A percentile compares a stretch with the other conserved stretches of the same genome.
Evolutionary conservation across 2,888 invertebrate species (phyloP).

Genomic region (Bembecia ichneumoniformis): DNA sequence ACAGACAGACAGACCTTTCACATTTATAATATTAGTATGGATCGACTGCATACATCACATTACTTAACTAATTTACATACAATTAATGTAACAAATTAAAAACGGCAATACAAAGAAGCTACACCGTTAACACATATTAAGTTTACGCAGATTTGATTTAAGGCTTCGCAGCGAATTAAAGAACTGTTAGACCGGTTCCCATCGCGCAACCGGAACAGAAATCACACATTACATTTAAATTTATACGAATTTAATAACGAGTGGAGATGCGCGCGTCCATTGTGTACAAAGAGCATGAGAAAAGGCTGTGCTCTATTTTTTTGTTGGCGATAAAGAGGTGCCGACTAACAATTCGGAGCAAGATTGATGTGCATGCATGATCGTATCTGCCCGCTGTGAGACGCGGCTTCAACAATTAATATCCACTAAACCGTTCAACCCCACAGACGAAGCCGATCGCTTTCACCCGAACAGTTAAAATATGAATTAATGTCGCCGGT

Average conservation of each 20-base stretch:
- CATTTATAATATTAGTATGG: too few species aligned
- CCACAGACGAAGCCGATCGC: constrained; percentile 31
- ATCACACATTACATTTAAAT: constrained; percentile 71
- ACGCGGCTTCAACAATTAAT: constrained; percentile 52
- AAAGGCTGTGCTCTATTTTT: constrained; percentile 49
- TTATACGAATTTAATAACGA: constrained; percentile 73
- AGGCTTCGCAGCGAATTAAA: constrained; percentile 15
- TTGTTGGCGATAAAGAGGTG: constrained; percentile 63
- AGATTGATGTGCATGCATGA: constrained; percentile 63
- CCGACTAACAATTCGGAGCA: constrained; percentile 57
- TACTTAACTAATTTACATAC: too few species aligned
- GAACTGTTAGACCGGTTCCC: constrained; percentile 56
- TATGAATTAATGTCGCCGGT: constrained; percentile 23
- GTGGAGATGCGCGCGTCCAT: constrained; percentile 58
- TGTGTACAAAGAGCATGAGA: constrained; percentile 55
- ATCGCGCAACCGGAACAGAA: constrained; percentile 65
- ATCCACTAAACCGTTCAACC: constrained; percentile 62
- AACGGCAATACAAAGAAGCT: too few species aligned
- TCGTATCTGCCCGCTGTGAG: constrained; percentile 58
- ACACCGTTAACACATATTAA: too few species aligned
- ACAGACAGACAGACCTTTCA: too few species aligned
- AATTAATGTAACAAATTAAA: too few species aligned
- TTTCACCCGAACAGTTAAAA: constrained; percentile 22
- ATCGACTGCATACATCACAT: too few species aligned
- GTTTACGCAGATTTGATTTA: too few species aligned